Conservation (phyloP, 1,140 invertebrate species). For the Lineus longissimus region DNA sequence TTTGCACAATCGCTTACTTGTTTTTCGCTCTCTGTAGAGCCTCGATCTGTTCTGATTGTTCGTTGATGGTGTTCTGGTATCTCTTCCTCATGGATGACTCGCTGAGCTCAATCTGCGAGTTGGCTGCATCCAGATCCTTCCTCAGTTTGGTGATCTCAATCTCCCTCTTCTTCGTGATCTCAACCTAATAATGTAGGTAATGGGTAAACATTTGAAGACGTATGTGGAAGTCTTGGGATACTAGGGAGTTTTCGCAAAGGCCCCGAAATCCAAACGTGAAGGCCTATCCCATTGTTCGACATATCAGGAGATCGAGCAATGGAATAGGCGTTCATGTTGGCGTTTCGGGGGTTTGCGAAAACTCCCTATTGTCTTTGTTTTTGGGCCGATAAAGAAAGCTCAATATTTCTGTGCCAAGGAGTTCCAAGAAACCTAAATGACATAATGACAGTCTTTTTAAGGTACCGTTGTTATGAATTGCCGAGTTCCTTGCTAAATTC, state of each 20-base stretch:
- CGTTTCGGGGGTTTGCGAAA: too few species aligned
- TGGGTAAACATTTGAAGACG: not conserved
- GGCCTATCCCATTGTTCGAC: not conserved
- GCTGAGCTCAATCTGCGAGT: constrained; percentile 39
- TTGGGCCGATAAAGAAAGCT: too few species aligned
- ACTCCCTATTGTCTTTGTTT: not conserved
- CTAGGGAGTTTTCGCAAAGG: too few species aligned
- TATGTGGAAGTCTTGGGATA: not conserved
- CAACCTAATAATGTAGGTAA: constrained; percentile 29
- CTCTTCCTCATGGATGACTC: constrained; percentile 47
- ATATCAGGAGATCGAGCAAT: too few species aligned
- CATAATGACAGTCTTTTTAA: too few species aligned
- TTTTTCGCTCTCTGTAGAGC: constrained; percentile 44
- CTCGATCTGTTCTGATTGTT: constrained; percentile 51
- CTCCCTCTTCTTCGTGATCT: constrained; percentile 47
- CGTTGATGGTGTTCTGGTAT: constrained; percentile 48
- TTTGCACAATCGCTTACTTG: constrained; percentile 29
- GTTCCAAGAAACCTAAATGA: too few species aligned
- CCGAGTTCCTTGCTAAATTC: too few species aligned
- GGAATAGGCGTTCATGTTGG: too few species aligned
- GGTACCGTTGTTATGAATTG: too few species aligned
- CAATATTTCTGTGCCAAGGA: too few species aligned
- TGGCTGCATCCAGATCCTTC: constrained; percentile 49
- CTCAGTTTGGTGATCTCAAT: constrained; percentile 46
- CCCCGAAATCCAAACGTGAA: too few species aligned